Evolutionary conservation across 2,888 invertebrate species (phyloP), one percentile per base, ranked within the genome.

Genomic region (Netelia virgata): DNA sequence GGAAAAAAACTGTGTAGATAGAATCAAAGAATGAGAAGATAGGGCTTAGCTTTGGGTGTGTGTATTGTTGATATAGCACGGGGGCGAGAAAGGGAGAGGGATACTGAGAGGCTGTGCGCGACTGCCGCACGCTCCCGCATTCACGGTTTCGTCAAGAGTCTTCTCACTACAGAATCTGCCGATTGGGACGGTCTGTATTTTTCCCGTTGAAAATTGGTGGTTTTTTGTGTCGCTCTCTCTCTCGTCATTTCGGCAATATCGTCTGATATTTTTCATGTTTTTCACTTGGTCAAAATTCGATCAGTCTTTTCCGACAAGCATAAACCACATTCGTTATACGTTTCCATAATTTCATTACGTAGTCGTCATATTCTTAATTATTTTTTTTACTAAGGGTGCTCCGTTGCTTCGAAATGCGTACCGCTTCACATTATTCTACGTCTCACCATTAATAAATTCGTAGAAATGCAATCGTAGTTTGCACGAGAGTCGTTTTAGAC

Each of bases 51-150:
- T 90, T 90, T 86, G 85, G 82, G 78, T 85, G 79, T 89, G 66
- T 74, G 59, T 80, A 82, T 89, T 90, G 89, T 90, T 91, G 87
- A 80, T 88, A 90, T 87, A 94, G 94, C 90, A 90, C 93, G 93
- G 89, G 94, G 94, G 91, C 94, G 94, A 94, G 95, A 95, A 92
- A 94, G 94, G 93, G 94, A 93, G 91, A 92, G 92, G 88, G 93
- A 93, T 88, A 91, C 94, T 88, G 94, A 94, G 90, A 95, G 96
- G 85, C 95, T 95, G 90, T 96, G 96, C 94, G 95, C 96, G 89
- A 95, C 95, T 89, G 94, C 95, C 79, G 96, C 96, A 89, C 94
- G 95, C 91, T 93, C 94, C 94, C 95, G 96, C 94, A 96, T 96
- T 94, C 96, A 96, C 94, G 94, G 94, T 92, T 96, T 96, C 94